phyloP scores from a whole-genome alignment of 64 coral and sea anemone genomes.

The Hydrozoanthus tunicans region DNA sequence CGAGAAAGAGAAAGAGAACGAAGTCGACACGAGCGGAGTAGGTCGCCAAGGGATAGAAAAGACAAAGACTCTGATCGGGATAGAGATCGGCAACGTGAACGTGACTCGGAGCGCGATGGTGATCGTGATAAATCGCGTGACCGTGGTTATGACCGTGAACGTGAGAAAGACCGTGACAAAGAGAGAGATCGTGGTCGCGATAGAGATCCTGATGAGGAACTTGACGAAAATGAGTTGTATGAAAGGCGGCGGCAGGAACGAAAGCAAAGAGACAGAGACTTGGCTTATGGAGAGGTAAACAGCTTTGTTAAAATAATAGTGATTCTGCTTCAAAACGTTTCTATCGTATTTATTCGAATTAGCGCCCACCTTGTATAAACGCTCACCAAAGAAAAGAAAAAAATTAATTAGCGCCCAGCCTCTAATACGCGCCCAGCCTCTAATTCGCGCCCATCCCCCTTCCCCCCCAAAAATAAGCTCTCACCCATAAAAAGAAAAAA shows the following conservation, averaged over 20 bases:
- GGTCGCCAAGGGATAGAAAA: constrained; percentile 50
- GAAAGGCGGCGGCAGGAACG: constrained; percentile 89
- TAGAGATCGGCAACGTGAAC: constrained; percentile 59
- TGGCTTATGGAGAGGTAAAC: constrained; percentile 86
- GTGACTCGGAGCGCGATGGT: constrained; percentile 66
- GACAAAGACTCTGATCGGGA: constrained; percentile 79
- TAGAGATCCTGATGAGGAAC: constrained; percentile 80
- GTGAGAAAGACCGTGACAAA: constrained; percentile 63
- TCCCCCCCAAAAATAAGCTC: too few species aligned
- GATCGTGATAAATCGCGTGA: constrained; percentile 78
- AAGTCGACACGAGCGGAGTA: constrained; percentile 46
- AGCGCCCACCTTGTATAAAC: too few species aligned
- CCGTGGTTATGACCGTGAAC: constrained; percentile 51
- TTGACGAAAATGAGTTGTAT: constrained; percentile 85
- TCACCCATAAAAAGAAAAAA: too few species aligned
- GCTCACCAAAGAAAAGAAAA: too few species aligned
- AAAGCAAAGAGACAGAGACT: constrained; percentile 81
- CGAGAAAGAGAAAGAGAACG: constrained; percentile 62
- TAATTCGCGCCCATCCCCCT: too few species aligned
- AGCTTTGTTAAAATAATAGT: background rate
- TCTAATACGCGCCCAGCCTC: too few species aligned
- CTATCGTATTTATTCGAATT: too few species aligned
- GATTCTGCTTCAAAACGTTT: background rate
- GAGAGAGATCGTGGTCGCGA: constrained; percentile 83
- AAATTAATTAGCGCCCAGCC: too few species aligned